Base-by-base conservation (phyloP, 2,888 invertebrate genomes). In the Stenotaenia linearis region DNA sequence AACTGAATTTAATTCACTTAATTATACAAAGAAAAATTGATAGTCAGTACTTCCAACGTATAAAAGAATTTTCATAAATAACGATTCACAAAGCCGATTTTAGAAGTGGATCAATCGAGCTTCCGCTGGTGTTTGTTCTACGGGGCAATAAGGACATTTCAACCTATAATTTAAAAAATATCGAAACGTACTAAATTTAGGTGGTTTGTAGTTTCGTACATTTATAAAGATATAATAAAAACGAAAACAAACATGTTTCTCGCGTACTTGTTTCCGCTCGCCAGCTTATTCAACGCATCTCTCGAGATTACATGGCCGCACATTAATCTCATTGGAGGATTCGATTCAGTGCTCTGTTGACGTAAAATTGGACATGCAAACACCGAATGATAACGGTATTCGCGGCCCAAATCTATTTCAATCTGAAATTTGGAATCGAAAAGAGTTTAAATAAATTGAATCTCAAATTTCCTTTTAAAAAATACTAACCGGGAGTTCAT, bases 61-160 rank as follows among this genome's bases (percentile, higher is more conserved):
- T 15, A 75, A 32, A 69, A 69, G 69, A 69, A 69, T n/a, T 69
- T 23, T 69, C 10, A 75, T 32, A 21, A 9, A 45, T 37, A 28
- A 23, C 18, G 40, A 35, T 37, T 6, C 32, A n/a, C 21, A 28
- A 35, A 12, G 25, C 5, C 25, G 12, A 25, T 32, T 77, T 88
- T 92, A 97, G 89, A 98, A 98, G 87, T 92, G 94, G 85, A 98
- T 95, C 86, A 94, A 92, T 85, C 93, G 91, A 76, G 97, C 97
- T 86, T 98, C 97, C 80, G 92, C 90, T 25, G 96, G 94, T 83
- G 93, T 93, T 86, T 97, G 97, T 87, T 99, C 98, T 86, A 96
- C 92, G 0, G 98, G 98, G 85, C 99, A 99, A 88, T 99, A 99
- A 0, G 98, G 98, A 85, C 99, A 99, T 89, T 99, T 99, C 86